Evolutionary conservation across 2,797 vertebrate species (phyloP).

Genomic region (Pantherophis alleghaniensis): DNA sequence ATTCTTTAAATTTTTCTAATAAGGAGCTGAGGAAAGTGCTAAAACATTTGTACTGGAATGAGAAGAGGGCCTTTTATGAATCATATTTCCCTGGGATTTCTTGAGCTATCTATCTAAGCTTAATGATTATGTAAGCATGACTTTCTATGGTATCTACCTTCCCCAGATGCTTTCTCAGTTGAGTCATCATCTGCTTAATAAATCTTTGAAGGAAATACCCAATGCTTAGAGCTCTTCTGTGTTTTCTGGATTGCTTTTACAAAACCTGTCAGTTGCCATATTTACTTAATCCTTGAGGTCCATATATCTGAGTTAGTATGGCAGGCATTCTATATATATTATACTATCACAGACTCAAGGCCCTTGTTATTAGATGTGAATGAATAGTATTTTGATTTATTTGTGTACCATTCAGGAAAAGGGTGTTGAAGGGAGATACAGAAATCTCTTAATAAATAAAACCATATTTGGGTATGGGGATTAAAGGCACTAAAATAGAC

Average conservation of each 20-base stretch:
- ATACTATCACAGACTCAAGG: not conserved
- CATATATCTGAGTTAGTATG: not conserved
- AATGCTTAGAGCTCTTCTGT: not conserved
- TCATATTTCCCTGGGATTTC: not conserved
- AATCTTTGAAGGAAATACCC: not conserved
- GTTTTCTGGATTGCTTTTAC: not conserved
- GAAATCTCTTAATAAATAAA: not conserved
- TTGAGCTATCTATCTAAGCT: not conserved
- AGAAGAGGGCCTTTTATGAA: not conserved
- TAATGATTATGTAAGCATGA: not conserved
- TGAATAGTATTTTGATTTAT: not conserved
- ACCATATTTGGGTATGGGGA: not conserved
- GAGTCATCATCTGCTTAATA: not conserved
- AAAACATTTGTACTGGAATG: not conserved
- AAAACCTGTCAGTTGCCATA: not conserved
- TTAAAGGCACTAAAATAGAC: not conserved
- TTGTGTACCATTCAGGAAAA: not conserved
- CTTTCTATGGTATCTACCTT: not conserved
- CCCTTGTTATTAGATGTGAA: not conserved
- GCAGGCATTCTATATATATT: not conserved
- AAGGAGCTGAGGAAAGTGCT: not conserved
- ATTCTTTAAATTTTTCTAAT: not conserved
- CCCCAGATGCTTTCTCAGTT: not conserved
- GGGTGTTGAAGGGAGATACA: not conserved
- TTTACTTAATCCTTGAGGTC: not conserved